phyloP scores from a whole-genome alignment of 2,113 vertebrate species.

The Trogon melanurus region DNA sequence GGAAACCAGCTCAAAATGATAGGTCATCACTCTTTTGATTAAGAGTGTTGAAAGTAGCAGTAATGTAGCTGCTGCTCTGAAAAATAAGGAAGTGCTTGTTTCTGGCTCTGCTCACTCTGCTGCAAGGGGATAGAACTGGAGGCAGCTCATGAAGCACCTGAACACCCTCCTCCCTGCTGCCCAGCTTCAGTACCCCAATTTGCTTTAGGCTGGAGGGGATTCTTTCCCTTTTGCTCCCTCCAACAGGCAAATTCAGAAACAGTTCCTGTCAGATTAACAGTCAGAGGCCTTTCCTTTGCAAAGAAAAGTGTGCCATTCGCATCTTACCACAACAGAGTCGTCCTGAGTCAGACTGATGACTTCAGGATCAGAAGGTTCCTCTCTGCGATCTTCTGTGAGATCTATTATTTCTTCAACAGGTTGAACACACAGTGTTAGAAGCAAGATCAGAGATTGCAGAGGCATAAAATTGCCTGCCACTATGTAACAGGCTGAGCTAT shows the following conservation, averaged over 20 bases:
- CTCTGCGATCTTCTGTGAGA: conserved; percentile 82
- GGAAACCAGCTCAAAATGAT: too few relatives aligned
- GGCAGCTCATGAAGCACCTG: neutral
- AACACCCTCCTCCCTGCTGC: neutral
- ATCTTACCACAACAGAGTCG: conserved; percentile 91
- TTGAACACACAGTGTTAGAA: conserved; percentile 34
- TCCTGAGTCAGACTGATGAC: conserved; percentile 89
- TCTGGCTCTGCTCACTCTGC: too few relatives aligned
- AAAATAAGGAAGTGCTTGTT: too few relatives aligned
- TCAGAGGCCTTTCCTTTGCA: neutral
- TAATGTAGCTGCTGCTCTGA: too few relatives aligned
- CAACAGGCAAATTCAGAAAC: neutral
- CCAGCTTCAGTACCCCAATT: too few relatives aligned
- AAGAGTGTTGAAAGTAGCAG: too few relatives aligned
- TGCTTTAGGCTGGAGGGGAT: neutral
- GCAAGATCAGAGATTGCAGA: neutral
- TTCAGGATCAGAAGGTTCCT: conserved; percentile 77
- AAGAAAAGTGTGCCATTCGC: neutral
- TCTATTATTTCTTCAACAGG: conserved; percentile 93
- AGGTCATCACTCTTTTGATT: too few relatives aligned
- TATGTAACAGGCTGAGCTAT: neutral
- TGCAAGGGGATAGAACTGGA: too few relatives aligned
- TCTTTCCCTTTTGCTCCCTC: neutral
- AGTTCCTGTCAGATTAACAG: rapidly evolving
- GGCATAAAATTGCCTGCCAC: neutral